Conservation (phyloP, 2,113 vertebrate species). For the Calypte anna region DNA sequence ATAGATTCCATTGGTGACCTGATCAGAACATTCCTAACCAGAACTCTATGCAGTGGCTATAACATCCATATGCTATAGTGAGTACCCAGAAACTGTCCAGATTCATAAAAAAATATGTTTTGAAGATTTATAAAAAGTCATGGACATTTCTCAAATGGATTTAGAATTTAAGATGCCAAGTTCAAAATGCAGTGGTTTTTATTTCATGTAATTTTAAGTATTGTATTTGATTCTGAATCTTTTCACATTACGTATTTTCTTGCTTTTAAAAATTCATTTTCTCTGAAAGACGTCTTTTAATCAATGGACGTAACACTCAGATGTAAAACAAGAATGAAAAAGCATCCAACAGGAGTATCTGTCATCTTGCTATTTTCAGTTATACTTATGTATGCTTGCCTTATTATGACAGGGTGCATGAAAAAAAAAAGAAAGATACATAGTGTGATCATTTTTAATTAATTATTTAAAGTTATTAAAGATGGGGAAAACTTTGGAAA, state of each 20-base stretch:
- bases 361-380: not conserved
- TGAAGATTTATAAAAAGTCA: not conserved
- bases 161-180: not conserved
- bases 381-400: not conserved
- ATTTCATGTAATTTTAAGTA: not conserved
- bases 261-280: not conserved
- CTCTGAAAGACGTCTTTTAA: not conserved
- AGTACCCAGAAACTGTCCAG: not conserved
- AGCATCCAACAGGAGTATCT: not conserved
- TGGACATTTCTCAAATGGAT: not conserved
- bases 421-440: not conserved
- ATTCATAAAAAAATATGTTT: not conserved
- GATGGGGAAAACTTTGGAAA: not conserved
- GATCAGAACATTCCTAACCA: not conserved
- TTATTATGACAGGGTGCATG: not conserved
- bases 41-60: not conserved
- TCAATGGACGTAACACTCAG: not conserved
- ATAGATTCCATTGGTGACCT: not conserved
- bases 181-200: not conserved
- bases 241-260: not conserved
- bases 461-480: not conserved
- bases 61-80: not conserved
- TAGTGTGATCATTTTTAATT: not conserved
- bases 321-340: not conserved
- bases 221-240: not conserved